Percentiles rank a stretch among this genome's conserved stretches.
Evolutionary conservation across 2,113 vertebrate genomes (phyloP).

Genomic region (Sinocyclocheilus anshuiensis): DNA sequence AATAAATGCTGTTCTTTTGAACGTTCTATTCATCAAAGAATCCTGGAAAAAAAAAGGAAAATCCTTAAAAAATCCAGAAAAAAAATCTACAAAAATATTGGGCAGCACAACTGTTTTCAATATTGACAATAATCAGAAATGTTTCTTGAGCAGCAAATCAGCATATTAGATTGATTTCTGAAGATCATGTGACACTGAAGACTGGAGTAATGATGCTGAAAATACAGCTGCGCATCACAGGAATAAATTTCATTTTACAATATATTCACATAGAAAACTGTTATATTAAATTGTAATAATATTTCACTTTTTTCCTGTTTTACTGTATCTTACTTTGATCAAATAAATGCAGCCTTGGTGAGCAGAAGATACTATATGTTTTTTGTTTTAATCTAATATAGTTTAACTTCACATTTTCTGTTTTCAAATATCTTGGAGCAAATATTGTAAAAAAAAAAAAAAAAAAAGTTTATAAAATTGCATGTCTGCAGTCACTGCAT

Average conservation of each 20-base stretch:
- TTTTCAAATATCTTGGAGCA: too few relatives aligned
- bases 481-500: not conserved
- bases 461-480: too few relatives aligned
- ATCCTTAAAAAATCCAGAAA: too few relatives aligned
- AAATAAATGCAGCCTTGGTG: not conserved
- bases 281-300: not conserved
- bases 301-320: not conserved
- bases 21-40: too few relatives aligned
- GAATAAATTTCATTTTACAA: not conserved
- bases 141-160: not conserved
- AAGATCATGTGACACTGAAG: slow-evolving; percentile 7
- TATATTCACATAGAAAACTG: not conserved
- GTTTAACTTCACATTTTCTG: too few relatives aligned
- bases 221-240: not conserved
- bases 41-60: too few relatives aligned
- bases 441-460: too few relatives aligned
- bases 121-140: not conserved
- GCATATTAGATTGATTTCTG: not conserved
- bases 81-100: too few relatives aligned
- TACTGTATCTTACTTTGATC: not conserved
- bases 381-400: too few relatives aligned
- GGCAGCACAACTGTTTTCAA: too few relatives aligned
- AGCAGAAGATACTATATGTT: not conserved
- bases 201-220: not conserved
- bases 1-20: not conserved